Conservation (phyloP, 2,113 vertebrate genomes). For the Daboia siamensis region DNA sequence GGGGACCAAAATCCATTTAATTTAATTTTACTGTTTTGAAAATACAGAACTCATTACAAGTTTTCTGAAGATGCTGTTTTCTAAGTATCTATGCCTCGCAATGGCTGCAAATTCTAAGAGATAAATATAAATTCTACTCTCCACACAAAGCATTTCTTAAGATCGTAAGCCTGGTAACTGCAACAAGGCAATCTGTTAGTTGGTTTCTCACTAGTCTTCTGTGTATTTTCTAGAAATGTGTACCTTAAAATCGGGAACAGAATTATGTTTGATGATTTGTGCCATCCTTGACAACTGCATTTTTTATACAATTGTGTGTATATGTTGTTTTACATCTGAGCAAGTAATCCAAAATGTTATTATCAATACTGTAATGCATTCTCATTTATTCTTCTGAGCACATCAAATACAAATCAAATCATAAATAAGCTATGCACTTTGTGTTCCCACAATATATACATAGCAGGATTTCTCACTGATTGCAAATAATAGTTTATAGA, state of each 20-base stretch:
- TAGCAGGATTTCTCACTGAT: not conserved
- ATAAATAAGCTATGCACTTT: not conserved
- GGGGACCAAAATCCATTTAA: not conserved
- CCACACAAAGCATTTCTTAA: not conserved
- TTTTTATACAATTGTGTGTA: not conserved
- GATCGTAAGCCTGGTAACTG: too few species aligned
- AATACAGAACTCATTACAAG: not conserved
- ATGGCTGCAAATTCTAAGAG: not conserved
- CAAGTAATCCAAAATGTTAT: not conserved
- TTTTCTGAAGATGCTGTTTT: conserved; percentile 8
- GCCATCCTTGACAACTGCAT: too few species aligned
- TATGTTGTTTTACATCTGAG: not conserved
- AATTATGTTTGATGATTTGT: not conserved
- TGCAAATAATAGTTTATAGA: not conserved
- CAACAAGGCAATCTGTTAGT: not conserved
- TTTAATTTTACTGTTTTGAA: not conserved
- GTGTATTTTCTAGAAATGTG: not conserved
- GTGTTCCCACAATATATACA: not conserved
- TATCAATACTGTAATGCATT: not conserved
- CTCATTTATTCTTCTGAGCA: not conserved
- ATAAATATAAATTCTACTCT: not conserved
- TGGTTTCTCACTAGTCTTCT: not conserved
- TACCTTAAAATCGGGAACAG: not conserved
- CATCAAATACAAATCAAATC: not conserved
- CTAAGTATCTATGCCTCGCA: not conserved